Base-by-base conservation (phyloP, 2,888 invertebrate species). In the Sipha maydis region DNA sequence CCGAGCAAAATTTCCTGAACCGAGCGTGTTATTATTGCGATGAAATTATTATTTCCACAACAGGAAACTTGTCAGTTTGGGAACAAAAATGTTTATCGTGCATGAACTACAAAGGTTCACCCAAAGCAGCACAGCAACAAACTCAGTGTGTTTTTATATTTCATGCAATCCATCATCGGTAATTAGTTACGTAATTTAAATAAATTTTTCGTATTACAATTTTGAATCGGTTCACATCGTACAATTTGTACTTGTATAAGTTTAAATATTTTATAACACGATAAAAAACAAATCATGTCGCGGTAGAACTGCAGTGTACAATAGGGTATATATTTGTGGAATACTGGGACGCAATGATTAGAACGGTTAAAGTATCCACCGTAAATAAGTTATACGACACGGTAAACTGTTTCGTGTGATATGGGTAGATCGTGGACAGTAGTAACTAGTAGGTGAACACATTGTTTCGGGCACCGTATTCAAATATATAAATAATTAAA, bases 51-150 rank as follows among this genome's bases (percentile, higher is more conserved):
- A 69, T 69, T 82, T 83, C 31, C 71, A 48, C 34, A 71, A 71
- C 82, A 25, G 82, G 21, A 28, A 83, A 48, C 25, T 31, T 71
- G 71, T 71, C 71, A 19, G 71, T 19, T 34, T 34, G 83, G 48
- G 73, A 83, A 31, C 28, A 71, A 73, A 83, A 83, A 54, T 83
- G 71, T 71, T 71, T 54, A 83, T 31, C 83, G 48, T 31, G 31
- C 31, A 31, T 31, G n/a, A 80, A 80, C n/a, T 82, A 82, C 67
- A 41, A 82, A 76, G 69, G 28, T 48, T 69, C 69, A 1, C 4
- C 28, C 28, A 69, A 28, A 11, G 14, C 69, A 69, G 28, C 28
- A 69, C 69, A 3, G 11, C 7, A 69, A 8, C 8, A 11, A 9
- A 48, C 14, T 28, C 14, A 69, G 34, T 34, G 34, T 34, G n/a